Conservation (phyloP, 2,113 vertebrate species). For the Zootoca vivipara region DNA sequence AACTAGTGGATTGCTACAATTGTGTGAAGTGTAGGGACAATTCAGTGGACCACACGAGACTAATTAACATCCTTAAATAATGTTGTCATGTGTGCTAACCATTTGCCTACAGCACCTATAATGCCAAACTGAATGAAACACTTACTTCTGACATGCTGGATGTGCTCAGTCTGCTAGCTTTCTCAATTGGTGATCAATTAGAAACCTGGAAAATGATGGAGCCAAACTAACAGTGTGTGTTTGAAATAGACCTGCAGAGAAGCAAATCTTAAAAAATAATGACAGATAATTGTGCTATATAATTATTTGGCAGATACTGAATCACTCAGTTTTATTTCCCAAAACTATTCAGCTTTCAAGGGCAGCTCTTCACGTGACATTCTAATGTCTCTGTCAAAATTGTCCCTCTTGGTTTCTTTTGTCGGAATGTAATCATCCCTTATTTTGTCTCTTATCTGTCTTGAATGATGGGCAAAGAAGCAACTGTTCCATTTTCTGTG, state of each 20-base stretch:
- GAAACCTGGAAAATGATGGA: neutral
- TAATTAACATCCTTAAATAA: neutral
- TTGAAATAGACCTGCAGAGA: neutral
- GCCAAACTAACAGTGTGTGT: neutral
- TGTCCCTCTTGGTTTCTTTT: neutral
- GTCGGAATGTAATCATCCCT: conserved; percentile 2
- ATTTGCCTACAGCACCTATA: neutral
- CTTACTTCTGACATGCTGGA: neutral
- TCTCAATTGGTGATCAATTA: neutral
- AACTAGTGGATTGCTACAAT: neutral
- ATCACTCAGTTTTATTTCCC: conserved; percentile 1
- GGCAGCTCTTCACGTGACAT: conserved; percentile 24
- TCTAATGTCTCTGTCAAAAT: conserved; percentile 9
- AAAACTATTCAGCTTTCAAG: conserved; percentile 53
- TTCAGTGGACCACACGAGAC: neutral
- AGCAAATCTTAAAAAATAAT: conserved; percentile 5
- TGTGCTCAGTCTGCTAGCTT: neutral
- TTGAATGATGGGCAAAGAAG: neutral
- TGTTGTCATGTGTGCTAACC: neutral
- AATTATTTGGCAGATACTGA: neutral
- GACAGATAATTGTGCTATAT: conserved; percentile 21
- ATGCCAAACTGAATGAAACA: neutral
- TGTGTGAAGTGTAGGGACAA: neutral
- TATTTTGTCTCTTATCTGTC: conserved; percentile 34
- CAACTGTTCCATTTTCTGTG: conserved; percentile 28